These are phyloP conservation scores for Villa cingulata DNA, from an alignment of 2,888 invertebrate genomes.

Conservation along the genomic window DNA sequence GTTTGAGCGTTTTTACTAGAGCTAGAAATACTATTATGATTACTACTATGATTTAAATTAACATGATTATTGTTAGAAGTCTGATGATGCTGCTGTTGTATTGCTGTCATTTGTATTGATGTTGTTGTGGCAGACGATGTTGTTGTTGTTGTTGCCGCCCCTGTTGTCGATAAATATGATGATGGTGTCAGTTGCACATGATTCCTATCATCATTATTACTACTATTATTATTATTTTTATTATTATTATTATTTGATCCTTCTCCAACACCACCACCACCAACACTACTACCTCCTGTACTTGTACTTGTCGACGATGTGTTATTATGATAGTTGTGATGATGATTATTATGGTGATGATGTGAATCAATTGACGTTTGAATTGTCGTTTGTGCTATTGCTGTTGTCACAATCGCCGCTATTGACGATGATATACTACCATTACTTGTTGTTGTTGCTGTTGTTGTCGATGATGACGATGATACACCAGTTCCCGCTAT, in stretches of 20 bases:
- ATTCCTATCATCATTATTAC: not conserved
- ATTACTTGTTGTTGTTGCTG: slow-evolving; percentile 2
- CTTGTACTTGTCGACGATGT: not conserved
- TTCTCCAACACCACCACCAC: no score
- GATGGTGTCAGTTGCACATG: not conserved
- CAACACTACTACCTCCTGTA: no score
- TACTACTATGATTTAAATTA: slow-evolving; percentile 18
- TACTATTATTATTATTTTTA: no score
- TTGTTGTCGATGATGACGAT: slow-evolving; percentile 13
- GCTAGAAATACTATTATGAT: slow-evolving; percentile 18
- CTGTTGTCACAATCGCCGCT: slow-evolving; percentile 9
- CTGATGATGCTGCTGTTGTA: slow-evolving; percentile 5
- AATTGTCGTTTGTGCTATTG: slow-evolving; percentile 14
- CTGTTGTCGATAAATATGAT: not conserved
- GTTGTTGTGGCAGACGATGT: slow-evolving; percentile 1
- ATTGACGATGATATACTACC: slow-evolving; percentile 5
- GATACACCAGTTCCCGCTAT: slow-evolving; percentile 8
- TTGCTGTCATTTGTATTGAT: slow-evolving; percentile 15
- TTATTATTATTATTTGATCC: no score
- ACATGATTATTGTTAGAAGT: slow-evolving; percentile 15
- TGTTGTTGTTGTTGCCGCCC: slow-evolving; percentile 9
- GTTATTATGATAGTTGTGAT: slow-evolving; percentile 12
- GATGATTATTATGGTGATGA: slow-evolving; percentile 13
- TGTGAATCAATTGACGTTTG: slow-evolving; percentile 17
- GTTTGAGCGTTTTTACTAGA: slow-evolving; percentile 21